These are phyloP conservation scores for Hydrochoerus hydrochaeris DNA, from an alignment of 2,113 vertebrate genomes.

Conservation along the genomic window DNA sequence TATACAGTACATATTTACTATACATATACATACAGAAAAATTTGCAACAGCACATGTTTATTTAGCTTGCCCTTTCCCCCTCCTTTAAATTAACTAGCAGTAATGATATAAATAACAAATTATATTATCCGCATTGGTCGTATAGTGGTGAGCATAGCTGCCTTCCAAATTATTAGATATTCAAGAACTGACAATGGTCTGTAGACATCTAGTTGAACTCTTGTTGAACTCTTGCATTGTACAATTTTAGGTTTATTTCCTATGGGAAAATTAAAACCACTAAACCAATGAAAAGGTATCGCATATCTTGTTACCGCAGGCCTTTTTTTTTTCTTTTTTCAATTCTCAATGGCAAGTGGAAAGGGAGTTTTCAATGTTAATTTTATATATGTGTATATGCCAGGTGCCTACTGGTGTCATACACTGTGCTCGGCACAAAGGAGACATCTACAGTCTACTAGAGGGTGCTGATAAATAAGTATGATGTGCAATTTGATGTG, in stretches of 20 bases:
- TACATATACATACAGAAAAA: neutral
- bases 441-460: neutral
- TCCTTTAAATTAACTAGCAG: neutral
- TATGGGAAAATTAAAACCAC: neutral
- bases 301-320: neutral
- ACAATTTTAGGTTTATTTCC: neutral
- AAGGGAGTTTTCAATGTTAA: neutral
- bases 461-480: neutral
- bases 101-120: neutral
- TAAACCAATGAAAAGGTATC: neutral
- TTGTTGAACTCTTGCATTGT: neutral
- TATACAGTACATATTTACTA: neutral
- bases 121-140: no score
- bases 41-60: neutral
- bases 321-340: neutral
- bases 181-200: neutral
- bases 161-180: slow-evolving; percentile 80
- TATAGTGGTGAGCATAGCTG: slow-evolving; percentile 90
- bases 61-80: neutral
- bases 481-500: neutral
- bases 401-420: neutral
- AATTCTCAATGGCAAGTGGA: neutral
- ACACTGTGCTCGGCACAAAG: neutral
- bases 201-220: neutral
- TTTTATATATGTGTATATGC: neutral